Evolutionary conservation across 2,797 vertebrate species (phyloP).

Genomic region (Adelosebastes latens): DNA sequence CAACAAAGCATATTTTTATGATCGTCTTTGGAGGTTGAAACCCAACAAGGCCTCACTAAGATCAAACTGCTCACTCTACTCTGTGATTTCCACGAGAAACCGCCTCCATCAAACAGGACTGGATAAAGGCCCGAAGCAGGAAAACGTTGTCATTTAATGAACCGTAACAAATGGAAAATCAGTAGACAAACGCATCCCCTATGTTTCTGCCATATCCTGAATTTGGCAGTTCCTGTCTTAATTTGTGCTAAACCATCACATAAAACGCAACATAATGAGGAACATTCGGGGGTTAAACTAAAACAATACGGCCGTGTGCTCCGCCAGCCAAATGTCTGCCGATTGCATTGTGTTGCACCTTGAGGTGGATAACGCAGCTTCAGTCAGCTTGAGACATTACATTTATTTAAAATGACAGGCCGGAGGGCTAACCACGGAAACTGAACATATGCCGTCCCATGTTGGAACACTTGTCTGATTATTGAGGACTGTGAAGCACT

Average conservation of each 20-base stretch:
- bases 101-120: slow-evolving; percentile 16
- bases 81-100: slow-evolving; percentile 41
- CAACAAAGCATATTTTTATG: slow-evolving; percentile 31
- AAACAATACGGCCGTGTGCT: slow-evolving; percentile 54
- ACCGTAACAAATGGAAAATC: slow-evolving; percentile 62
- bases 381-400: slow-evolving; percentile 18
- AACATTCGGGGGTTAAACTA: slow-evolving; percentile 65
- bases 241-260: slow-evolving; percentile 71
- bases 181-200: slow-evolving; percentile 45
- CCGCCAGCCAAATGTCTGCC: slow-evolving; percentile 46
- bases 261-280: slow-evolving; percentile 69
- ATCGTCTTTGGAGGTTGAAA: slow-evolving; percentile 23
- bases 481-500: neutral
- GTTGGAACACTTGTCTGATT: slow-evolving; percentile 37
- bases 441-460: neutral
- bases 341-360: slow-evolving; percentile 51
- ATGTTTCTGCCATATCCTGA: slow-evolving; percentile 54
- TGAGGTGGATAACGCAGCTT: slow-evolving; percentile 38
- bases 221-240: slow-evolving; percentile 61
- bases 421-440: slow-evolving; percentile 13
- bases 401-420: slow-evolving; percentile 42
- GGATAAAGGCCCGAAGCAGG: slow-evolving; percentile 25
- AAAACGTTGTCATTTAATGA: slow-evolving; percentile 59
- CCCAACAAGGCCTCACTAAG: neutral
- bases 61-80: slow-evolving; percentile 6